phyloP scores from a whole-genome alignment of 1,140 invertebrate species.

The Agraylea sexmaculata region DNA sequence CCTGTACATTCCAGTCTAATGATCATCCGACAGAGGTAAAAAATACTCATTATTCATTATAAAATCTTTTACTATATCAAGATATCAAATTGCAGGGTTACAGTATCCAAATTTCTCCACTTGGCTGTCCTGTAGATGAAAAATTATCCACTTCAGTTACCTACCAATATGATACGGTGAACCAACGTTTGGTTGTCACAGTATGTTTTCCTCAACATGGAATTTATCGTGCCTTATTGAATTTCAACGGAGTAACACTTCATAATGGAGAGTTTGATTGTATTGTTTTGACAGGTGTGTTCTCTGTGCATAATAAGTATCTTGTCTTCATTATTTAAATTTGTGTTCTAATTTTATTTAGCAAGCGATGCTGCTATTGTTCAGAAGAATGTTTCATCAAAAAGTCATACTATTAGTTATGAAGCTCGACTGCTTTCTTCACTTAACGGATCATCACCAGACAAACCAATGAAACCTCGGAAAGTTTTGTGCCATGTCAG shows the following conservation, averaged over 20 bases:
- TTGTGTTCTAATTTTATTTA: slow-evolving; percentile 27
- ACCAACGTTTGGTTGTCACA: slow-evolving; percentile 41
- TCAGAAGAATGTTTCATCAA: slow-evolving; percentile 73
- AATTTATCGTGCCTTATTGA: slow-evolving; percentile 72
- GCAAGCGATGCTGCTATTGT: slow-evolving; percentile 72
- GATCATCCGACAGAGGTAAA: slow-evolving; percentile 54
- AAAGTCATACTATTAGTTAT: slow-evolving; percentile 76
- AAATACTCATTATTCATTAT: slow-evolving; percentile 26
- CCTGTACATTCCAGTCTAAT: slow-evolving; percentile 52
- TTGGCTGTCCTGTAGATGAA: slow-evolving; percentile 37
- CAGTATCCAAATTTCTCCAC: slow-evolving; percentile 40
- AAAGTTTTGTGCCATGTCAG: slow-evolving; percentile 82
- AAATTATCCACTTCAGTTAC: slow-evolving; percentile 43
- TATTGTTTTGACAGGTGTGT: slow-evolving; percentile 71
- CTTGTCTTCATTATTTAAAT: not conserved
- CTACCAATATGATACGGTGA: slow-evolving; percentile 43
- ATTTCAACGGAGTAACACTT: slow-evolving; percentile 62
- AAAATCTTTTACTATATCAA: slow-evolving; percentile 6
- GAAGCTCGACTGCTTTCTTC: slow-evolving; percentile 66
- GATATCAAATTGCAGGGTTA: slow-evolving; percentile 39
- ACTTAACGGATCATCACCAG: slow-evolving; percentile 19
- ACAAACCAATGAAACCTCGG: slow-evolving; percentile 55
- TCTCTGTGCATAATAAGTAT: not conserved
- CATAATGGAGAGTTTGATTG: slow-evolving; percentile 89
- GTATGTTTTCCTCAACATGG: slow-evolving; percentile 46